Evolutionary conservation across 2,888 invertebrate genomes (phyloP).

Genomic region (Megamerina dolium): DNA sequence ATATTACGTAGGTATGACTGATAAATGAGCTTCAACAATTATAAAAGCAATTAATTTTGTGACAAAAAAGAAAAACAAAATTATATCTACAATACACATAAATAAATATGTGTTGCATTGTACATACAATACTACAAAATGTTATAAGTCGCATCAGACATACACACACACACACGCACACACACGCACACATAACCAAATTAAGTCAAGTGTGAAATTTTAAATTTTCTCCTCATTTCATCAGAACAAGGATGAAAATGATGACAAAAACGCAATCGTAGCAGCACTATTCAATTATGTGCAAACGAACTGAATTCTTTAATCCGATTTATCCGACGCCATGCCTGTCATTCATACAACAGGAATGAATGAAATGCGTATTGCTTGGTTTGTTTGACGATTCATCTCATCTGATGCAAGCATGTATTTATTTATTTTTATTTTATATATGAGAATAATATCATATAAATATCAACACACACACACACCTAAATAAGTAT

Average conservation of each 20-base stretch:
- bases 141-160: neutral
- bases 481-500: conserved; percentile 1
- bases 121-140: too few relatives aligned
- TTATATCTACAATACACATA: too few relatives aligned
- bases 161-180: conserved; percentile 1
- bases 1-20: too few relatives aligned
- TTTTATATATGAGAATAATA: too few relatives aligned
- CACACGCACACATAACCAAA: conserved; percentile 31
- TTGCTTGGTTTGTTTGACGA: neutral
- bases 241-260: too few relatives aligned
- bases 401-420: too few relatives aligned
- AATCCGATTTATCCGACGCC: conserved; percentile 48
- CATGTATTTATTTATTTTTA: too few relatives aligned
- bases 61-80: too few relatives aligned
- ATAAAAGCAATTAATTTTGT: too few relatives aligned
- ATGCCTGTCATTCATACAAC: conserved; percentile 7
- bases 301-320: conserved; percentile 47
- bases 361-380: neutral
- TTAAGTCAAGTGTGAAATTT: conserved; percentile 51
- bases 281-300: conserved; percentile 47
- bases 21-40: too few relatives aligned
- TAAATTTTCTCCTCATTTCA: conserved; percentile 50
- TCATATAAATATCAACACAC: neutral
- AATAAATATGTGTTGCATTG: too few relatives aligned
- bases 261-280: too few relatives aligned